Base-by-base conservation (phyloP, 2,888 invertebrate genomes). In the Galeruca laticollis region DNA sequence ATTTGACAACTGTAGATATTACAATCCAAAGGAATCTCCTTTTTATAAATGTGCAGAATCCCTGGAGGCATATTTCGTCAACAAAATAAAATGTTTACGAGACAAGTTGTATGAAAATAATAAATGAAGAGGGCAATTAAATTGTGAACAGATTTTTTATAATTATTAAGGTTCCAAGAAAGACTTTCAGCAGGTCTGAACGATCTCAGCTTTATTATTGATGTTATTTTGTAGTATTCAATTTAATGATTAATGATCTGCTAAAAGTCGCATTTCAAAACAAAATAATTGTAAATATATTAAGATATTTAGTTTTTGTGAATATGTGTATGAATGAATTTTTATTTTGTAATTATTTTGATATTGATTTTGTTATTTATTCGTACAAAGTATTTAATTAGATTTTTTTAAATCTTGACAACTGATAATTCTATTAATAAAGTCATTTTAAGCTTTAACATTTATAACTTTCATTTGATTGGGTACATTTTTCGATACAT, bases 1-100 rank as follows among this genome's bases (percentile, higher is more conserved):
- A 83, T 98, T 99, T 87, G 98, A 99, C 87, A 99, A 99, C 87
- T 99, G 99, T 89, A 93, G 98, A 76, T 96, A 96, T 84, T 98
- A 97, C 87, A 98, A 98, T 87, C 95, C 97, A 70, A 94, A 94
- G 83, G 97, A 97, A 85, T 96, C 98, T 18, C 94, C 96, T 73
- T 97, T 98, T 87, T 98, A 95, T 87, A 94, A 97, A 82, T 97
- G 97, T 87, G 98, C 98, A 21, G 97, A 98, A 85, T 93, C 94
- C 65, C 89, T 99, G 74, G 98, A 99, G 87, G 94, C 94, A 71
- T 97, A 94, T 86, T 98, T 99, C 88, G 95, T 96, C 84, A 94
- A 95, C 87, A 96, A 96, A 89, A 94, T 97, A 76, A 94, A 94
- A 87, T 91, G 90, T 86, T 90, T 95, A 84, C 90, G 95, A 81